Conservation (phyloP, 1,140 invertebrate genomes). For the Sitobion miscanthi region DNA sequence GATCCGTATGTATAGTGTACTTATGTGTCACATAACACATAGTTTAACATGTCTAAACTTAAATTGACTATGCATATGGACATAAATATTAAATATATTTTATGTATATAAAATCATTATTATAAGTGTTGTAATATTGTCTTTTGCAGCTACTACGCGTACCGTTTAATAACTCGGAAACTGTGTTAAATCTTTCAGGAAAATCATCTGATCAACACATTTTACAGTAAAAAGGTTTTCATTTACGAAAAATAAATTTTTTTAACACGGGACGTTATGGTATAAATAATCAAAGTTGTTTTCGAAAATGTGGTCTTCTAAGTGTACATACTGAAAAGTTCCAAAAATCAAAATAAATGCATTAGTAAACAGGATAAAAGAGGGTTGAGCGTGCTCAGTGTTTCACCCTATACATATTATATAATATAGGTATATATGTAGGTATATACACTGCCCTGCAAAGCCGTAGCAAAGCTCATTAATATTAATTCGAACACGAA, state of each 20-base stretch:
- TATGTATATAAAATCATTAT: too few species aligned
- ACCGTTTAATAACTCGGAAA: too few species aligned
- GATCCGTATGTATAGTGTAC: too few species aligned
- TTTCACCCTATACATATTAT: not conserved
- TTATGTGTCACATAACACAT: too few species aligned
- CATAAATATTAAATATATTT: too few species aligned
- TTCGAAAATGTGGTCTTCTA: not conserved
- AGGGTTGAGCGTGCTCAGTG: not conserved
- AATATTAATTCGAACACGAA: conserved; percentile 27
- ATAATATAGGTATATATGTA: too few species aligned
- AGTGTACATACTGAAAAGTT: not conserved
- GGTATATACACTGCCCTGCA: not conserved
- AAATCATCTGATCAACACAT: not conserved
- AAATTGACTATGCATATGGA: too few species aligned
- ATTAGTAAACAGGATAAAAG: not conserved
- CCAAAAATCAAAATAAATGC: not conserved
- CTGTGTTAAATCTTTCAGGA: not conserved
- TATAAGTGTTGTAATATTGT: too few species aligned
- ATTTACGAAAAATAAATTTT: not conserved
- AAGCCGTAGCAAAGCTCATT: not conserved
- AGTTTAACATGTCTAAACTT: too few species aligned
- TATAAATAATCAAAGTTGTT: not conserved
- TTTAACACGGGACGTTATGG: too few species aligned
- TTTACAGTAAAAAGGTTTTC: not conserved
- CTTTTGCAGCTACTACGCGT: too few species aligned